Evolutionary conservation across 2,113 vertebrate genomes (phyloP), one percentile per base, ranked within the genome.

Genomic region (Beaufortia kweichowensis): DNA sequence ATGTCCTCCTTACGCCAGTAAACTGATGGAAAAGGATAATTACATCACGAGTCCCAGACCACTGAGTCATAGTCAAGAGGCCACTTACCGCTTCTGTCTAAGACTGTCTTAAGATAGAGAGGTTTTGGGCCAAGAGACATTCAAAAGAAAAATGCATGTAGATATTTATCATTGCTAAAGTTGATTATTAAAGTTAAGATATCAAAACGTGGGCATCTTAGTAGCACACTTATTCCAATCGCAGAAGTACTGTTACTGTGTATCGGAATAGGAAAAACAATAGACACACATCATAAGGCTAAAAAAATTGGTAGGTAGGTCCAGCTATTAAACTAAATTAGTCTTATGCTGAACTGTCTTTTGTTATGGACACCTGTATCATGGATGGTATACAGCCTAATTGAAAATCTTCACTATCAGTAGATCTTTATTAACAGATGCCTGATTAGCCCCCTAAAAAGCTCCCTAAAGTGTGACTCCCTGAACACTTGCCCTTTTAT

Each of bases 1-100:
- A 83, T 81, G 82, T 77, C 69, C 19, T 31, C 75, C 75, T 68
- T 28, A 28, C 68, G 69, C 63, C 23, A 64, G 21, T 28, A 50
- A 56, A 63, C 48, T 69, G 70, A 77, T 78, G 50, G 46, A 77
- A 75, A 76, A 80, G 68, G 67, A 82, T 82, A 66, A 83, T 82
- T 82, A 63, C 65, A 68, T 85, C 62, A 48, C 28, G 63, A 61
- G 41, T 26, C 69, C 82, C 66, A 77, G 63, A 80, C 83, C 81
- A 82, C 50, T 43, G 60, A 64, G 61, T 82, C 75, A 60, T 46
- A 39, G 73, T 77, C 78, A 71, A 67, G 60, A 31, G 48, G 12
- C 59, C 56, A 6, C 62, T 23, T 46, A 55, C 29, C n/a, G 69
- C 46, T 78, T 6, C 53, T 70, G 48, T 35, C 53, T 23, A 41